A percentile compares a stretch with the other conserved stretches of the same genome.
phyloP scores from a whole-genome alignment of 2,888 invertebrate genomes.

The Drosophila mimica region DNA sequence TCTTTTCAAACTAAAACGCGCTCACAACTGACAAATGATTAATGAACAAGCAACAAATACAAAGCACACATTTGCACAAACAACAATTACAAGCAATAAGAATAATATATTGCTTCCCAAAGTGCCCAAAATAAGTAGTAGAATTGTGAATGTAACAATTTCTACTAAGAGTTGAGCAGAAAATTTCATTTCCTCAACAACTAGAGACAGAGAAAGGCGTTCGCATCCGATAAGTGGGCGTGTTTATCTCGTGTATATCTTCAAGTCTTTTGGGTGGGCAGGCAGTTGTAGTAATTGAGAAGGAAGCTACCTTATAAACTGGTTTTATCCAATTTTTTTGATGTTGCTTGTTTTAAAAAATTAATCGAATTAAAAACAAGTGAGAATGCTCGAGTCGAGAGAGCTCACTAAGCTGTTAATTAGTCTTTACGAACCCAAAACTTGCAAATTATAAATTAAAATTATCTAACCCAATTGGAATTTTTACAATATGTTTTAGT shows the following conservation, averaged over 20 bases:
- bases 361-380: no score
- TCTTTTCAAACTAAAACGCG: slow-evolving; percentile 31
- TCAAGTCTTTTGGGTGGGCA: no score
- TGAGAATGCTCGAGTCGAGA: no score
- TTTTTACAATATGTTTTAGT: not conserved
- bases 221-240: slow-evolving; percentile 20
- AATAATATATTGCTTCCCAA: slow-evolving; percentile 9
- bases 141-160: slow-evolving; percentile 9
- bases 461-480: not conserved
- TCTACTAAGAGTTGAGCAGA: slow-evolving; percentile 8
- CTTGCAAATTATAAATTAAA: no score
- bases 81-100: not conserved
- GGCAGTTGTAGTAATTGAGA: not conserved
- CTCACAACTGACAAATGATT: slow-evolving; percentile 66
- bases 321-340: not conserved
- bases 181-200: slow-evolving; percentile 40
- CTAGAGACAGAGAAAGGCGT: slow-evolving; percentile 13
- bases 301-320: not conserved
- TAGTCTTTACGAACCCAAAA: fast-evolving
- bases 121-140: slow-evolving; percentile 42
- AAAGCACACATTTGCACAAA: slow-evolving; percentile 23
- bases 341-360: not conserved
- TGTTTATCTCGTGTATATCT: not conserved
- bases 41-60: slow-evolving; percentile 53
- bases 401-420: no score